Base-by-base conservation (phyloP, 2,113 vertebrate species). In the Lipophrys pholis region DNA sequence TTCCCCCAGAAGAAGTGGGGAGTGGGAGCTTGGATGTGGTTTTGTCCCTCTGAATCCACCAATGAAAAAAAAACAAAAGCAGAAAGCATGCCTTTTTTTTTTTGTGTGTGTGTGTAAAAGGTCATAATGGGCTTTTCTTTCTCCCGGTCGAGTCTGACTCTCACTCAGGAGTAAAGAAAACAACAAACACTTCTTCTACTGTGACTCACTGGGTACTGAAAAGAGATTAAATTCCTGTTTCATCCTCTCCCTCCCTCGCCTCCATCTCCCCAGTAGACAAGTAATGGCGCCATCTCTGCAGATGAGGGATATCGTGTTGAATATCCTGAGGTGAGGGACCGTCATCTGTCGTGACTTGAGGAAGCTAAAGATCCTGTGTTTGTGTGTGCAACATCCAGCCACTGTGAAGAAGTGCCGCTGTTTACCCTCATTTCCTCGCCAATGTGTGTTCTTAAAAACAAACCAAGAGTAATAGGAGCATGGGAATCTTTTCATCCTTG, bases 21-120 rank as follows among this genome's bases (percentile, higher is more conserved):
- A 11, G 35, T 21, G 5, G 63, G 42, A 14, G 38, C 54, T 6
- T 45, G 36, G 21, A 6, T 58, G 42, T 38, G n/a, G 38, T 10
- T 62, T n/a, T 78, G 49, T 67, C 67, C 71, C 8, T 40, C 10
- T 72, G 75, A 69, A 17, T 69, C 65, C 58, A 56, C 49, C 52
- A 68, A 46, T 55, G 11, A 11, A 15, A 15, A 45, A 49, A 70
- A 76, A 56, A 45, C 49, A 14, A 38, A 76, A 82, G 49, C 21
- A 78, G 62, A 74, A 84, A 30, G 16, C 53, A 55, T 40, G 49
- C 5, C 60, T 78, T 88, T 90, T 82, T 79, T 58, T 78, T 88
- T 90, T 82, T 79, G n/a, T n/a, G n/a, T n/a, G n/a, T n/a, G n/a
- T n/a, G n/a, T 74, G 70, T 60, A 5, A 86, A 86, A 91, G 88